phyloP scores from a whole-genome alignment of 2,797 vertebrate species.

The Poecilia velifera region DNA sequence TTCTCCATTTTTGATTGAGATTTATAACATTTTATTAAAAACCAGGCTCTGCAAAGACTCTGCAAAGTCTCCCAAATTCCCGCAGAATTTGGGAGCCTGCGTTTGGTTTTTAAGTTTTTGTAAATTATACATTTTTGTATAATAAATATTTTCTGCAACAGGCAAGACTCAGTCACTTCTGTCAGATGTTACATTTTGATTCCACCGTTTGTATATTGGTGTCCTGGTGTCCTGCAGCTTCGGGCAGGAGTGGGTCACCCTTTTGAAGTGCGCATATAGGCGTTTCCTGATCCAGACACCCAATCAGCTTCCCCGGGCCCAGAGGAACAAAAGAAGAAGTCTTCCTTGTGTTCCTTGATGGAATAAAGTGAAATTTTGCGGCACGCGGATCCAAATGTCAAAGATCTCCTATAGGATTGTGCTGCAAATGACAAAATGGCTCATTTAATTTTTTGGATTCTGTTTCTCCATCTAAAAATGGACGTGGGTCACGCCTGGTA shows the following conservation, averaged over 20 bases:
- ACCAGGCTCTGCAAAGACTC: background rate
- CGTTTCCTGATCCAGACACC: slow-evolving; percentile 72
- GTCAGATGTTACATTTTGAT: background rate
- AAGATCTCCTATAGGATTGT: slow-evolving; percentile 10
- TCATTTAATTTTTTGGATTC: slow-evolving; percentile 51
- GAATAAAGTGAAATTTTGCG: slow-evolving; percentile 62
- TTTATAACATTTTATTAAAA: slow-evolving; percentile 11
- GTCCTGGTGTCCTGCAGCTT: slow-evolving; percentile 38
- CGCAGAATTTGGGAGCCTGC: background rate
- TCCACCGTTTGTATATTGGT: slow-evolving; percentile 64
- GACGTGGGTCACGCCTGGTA: slow-evolving; percentile 77
- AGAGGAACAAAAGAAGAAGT: slow-evolving; percentile 62
- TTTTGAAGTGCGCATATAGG: slow-evolving; percentile 81
- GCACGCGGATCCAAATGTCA: slow-evolving; percentile 31
- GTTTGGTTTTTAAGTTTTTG: slow-evolving; percentile 16
- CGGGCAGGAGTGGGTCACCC: slow-evolving; percentile 42
- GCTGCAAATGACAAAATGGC: slow-evolving; percentile 52
- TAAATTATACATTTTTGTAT: slow-evolving; percentile 53
- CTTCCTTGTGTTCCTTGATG: slow-evolving; percentile 57
- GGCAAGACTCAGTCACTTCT: slow-evolving; percentile 4
- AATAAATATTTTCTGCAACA: slow-evolving; percentile 77
- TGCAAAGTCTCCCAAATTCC: background rate
- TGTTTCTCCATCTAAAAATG: slow-evolving; percentile 55
- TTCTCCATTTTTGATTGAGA: slow-evolving; percentile 37
- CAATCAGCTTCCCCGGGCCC: slow-evolving; percentile 66